Percentiles rank a stretch among this genome's conserved stretches.
Conservation (phyloP, 2,888 invertebrate genomes). For the Opisthograptis luteolata region DNA sequence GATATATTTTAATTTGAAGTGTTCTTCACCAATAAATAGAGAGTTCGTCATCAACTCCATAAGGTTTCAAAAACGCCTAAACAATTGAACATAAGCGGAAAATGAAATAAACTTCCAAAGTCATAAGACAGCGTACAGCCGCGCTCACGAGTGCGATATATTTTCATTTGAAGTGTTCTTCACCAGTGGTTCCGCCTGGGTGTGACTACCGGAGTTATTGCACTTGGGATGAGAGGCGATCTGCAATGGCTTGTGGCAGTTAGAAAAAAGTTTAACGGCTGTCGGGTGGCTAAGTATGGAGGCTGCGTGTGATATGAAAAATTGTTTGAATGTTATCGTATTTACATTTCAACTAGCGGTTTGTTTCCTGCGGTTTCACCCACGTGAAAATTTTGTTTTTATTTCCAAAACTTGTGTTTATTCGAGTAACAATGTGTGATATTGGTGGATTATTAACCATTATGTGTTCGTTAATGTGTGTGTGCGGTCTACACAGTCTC, state of each 20-base stretch:
- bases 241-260: constrained; percentile 57
- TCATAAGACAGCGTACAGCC: constrained; percentile 42
- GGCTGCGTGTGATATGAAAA: constrained; percentile 11
- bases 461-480: too few relatives aligned
- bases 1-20: constrained; percentile 64
- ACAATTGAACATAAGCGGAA: not conserved
- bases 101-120: constrained; percentile 12
- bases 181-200: constrained; percentile 66
- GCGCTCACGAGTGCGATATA: constrained; percentile 60
- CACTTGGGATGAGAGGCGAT: constrained; percentile 60
- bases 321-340: not conserved
- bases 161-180: constrained; percentile 58
- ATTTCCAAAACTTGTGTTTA: too few relatives aligned
- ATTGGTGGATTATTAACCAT: too few relatives aligned
- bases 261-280: constrained; percentile 52
- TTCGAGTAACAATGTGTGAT: too few relatives aligned
- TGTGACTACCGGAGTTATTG: constrained; percentile 72
- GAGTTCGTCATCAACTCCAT: too few relatives aligned
- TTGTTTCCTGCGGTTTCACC: too few relatives aligned
- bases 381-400: too few relatives aligned
- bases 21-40: constrained; percentile 56
- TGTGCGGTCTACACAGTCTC: too few relatives aligned
- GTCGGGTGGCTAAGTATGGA: not conserved
- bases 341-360: too few relatives aligned
- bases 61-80: not conserved